A percentile compares a stretch with the other conserved stretches of the same genome.
These are phyloP conservation scores for Archilochus colubris DNA, from an alignment of 2,113 vertebrate species.

Conservation along the genomic window DNA sequence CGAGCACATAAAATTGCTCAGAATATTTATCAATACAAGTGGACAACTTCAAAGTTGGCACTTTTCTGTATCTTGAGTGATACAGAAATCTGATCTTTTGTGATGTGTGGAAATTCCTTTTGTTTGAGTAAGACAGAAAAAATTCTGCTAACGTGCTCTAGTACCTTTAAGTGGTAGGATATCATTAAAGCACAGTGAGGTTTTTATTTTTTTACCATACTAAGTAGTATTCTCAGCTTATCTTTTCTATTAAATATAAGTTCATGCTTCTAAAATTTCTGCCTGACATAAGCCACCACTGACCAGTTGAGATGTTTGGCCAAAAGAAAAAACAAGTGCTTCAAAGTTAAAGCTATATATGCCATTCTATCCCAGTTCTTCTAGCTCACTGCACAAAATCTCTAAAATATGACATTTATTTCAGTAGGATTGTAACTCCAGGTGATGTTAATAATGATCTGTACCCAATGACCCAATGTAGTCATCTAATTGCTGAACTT, in stretches of 20 bases:
- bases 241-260: not conserved
- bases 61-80: not conserved
- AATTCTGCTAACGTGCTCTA: not conserved
- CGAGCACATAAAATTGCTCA: conserved; percentile 53
- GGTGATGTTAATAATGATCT: not conserved
- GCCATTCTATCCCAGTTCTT: not conserved
- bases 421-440: not conserved
- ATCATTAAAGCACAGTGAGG: not conserved
- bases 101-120: not conserved
- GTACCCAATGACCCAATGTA: not conserved
- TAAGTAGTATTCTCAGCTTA: not conserved
- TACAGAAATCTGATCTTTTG: not conserved
- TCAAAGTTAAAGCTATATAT: not conserved
- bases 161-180: not conserved
- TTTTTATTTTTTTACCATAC: not conserved
- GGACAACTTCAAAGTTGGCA: not conserved
- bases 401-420: not conserved
- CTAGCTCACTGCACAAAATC: not conserved
- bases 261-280: not conserved
- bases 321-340: not conserved
- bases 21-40: conserved; percentile 9
- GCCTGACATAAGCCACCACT: not conserved
- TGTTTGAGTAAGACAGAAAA: not conserved
- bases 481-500: not conserved
- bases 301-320: not conserved